These are phyloP conservation scores for Scotopteryx bipunctaria DNA, from an alignment of 2,888 invertebrate species.

Conservation along the genomic window DNA sequence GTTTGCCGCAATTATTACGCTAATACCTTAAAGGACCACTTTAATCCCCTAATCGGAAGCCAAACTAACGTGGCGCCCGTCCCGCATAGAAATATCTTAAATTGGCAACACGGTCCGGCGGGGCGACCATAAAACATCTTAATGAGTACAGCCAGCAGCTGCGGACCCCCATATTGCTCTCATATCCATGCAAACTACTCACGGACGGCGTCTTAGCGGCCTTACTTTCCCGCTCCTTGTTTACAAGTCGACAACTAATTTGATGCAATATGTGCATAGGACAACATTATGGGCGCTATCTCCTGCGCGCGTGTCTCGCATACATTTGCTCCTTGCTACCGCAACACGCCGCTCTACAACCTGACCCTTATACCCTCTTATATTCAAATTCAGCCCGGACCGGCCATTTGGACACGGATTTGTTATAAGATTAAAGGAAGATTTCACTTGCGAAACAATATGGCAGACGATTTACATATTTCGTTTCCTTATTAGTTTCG, in stretches of 20 bases:
- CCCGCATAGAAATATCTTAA: constrained; percentile 84
- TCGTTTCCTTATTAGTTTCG: constrained; percentile 84
- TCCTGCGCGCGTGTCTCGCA: constrained; percentile 81
- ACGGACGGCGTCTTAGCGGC: constrained; percentile 76
- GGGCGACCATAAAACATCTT: constrained; percentile 84
- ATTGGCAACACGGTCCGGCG: constrained; percentile 82
- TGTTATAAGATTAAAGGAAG: constrained; percentile 85
- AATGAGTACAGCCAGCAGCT: constrained; percentile 83
- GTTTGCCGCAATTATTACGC: constrained; percentile 77
- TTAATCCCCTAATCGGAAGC: constrained; percentile 82
- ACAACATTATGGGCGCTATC: constrained; percentile 81
- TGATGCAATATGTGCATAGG: constrained; percentile 85
- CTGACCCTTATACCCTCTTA: constrained; percentile 77
- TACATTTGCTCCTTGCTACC: constrained; percentile 75
- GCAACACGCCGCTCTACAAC: constrained; percentile 62
- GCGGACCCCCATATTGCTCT: constrained; percentile 80
- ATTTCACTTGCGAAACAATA: constrained; percentile 84
- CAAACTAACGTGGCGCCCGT: constrained; percentile 80
- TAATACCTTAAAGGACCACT: constrained; percentile 81
- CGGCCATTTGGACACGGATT: constrained; percentile 84
- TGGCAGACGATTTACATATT: constrained; percentile 83
- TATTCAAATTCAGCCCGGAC: constrained; percentile 79
- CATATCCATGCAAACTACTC: constrained; percentile 84
- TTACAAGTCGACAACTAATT: constrained; percentile 84
- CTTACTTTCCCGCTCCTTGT: constrained; percentile 78